These are phyloP conservation scores for Ormyrus labotus DNA, from an alignment of 2,888 invertebrate genomes.

Conservation along the genomic window DNA sequence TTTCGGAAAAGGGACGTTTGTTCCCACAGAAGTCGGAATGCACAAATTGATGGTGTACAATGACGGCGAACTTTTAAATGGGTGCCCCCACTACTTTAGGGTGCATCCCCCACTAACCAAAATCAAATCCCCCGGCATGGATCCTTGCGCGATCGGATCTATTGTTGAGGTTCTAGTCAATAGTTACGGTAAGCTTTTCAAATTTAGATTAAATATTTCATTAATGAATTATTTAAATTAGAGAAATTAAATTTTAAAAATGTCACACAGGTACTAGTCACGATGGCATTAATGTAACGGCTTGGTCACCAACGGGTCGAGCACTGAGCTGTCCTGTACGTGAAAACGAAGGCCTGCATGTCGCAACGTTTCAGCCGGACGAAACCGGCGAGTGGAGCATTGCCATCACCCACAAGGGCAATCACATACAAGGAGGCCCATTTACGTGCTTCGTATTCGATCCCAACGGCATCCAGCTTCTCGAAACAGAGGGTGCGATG, in stretches of 20 bases:
- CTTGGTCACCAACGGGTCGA: slow-evolving; percentile 92
- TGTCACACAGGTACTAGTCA: slow-evolving; percentile 72
- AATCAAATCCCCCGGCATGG: slow-evolving; percentile 94
- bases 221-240: not conserved
- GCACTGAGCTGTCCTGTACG: slow-evolving; percentile 89
- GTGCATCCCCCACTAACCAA: slow-evolving; percentile 91
- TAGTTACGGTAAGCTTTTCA: slow-evolving; percentile 81
- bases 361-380: slow-evolving; percentile 97
- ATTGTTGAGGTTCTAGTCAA: slow-evolving; percentile 95
- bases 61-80: slow-evolving; percentile 79
- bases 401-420: slow-evolving; percentile 95
- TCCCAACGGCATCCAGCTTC: slow-evolving; percentile 86
- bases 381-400: slow-evolving; percentile 99
- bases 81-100: slow-evolving; percentile 86
- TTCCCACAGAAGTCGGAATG: slow-evolving; percentile 94
- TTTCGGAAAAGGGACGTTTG: slow-evolving; percentile 87
- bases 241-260: slow-evolving; percentile 44
- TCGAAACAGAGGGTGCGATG: slow-evolving; percentile 88
- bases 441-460: slow-evolving; percentile 97
- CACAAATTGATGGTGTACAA: slow-evolving; percentile 85
- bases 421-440: slow-evolving; percentile 96
- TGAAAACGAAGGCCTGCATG: slow-evolving; percentile 92
- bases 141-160: slow-evolving; percentile 95
- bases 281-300: slow-evolving; percentile 91
- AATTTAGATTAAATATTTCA: slow-evolving; percentile 3